A percentile compares a stretch with the other conserved stretches of the same genome.
These are phyloP conservation scores for Drosophila melanosoma DNA, from an alignment of 2,888 invertebrate genomes.

Conservation along the genomic window DNA sequence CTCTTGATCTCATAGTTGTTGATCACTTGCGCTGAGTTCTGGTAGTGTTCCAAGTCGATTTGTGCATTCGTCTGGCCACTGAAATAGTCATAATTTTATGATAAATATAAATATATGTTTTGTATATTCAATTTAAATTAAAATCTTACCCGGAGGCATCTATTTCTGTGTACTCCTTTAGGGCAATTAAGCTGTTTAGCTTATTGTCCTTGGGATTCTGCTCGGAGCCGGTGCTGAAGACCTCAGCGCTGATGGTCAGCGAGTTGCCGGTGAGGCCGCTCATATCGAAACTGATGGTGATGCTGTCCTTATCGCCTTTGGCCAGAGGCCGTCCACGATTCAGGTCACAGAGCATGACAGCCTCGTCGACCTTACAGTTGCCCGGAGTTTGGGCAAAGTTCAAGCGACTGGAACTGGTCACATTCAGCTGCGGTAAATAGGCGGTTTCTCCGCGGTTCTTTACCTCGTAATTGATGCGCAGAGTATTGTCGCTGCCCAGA, in stretches of 20 bases:
- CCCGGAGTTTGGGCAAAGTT: constrained; percentile 83
- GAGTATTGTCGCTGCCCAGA: constrained; percentile 82
- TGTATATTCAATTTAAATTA: not conserved
- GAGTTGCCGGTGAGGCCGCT: constrained; percentile 78
- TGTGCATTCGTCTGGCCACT: constrained; percentile 79
- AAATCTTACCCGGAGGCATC: constrained; percentile 83
- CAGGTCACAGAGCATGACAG: constrained; percentile 81
- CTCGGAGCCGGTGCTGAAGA: constrained; percentile 84
- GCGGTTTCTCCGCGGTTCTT: constrained; percentile 86
- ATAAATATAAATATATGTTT: not conserved
- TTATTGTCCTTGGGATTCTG: constrained; percentile 78
- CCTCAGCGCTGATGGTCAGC: constrained; percentile 81
- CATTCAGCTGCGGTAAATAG: constrained; percentile 85
- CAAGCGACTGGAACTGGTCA: constrained; percentile 85
- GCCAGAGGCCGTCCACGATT: constrained; percentile 81
- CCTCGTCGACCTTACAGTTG: constrained; percentile 75
- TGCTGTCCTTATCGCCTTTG: constrained; percentile 72
- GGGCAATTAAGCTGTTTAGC: constrained; percentile 70
- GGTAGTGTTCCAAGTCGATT: constrained; percentile 82
- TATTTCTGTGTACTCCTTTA: constrained; percentile 84
- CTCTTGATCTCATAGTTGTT: constrained; percentile 84
- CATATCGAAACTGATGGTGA: constrained; percentile 83
- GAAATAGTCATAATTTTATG: not conserved
- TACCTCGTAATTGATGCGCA: constrained; percentile 83
- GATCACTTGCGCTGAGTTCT: constrained; percentile 75